These are phyloP conservation scores for Teleogryllus occipitalis DNA, from an alignment of 1,140 invertebrate genomes.

Conservation along the genomic window DNA sequence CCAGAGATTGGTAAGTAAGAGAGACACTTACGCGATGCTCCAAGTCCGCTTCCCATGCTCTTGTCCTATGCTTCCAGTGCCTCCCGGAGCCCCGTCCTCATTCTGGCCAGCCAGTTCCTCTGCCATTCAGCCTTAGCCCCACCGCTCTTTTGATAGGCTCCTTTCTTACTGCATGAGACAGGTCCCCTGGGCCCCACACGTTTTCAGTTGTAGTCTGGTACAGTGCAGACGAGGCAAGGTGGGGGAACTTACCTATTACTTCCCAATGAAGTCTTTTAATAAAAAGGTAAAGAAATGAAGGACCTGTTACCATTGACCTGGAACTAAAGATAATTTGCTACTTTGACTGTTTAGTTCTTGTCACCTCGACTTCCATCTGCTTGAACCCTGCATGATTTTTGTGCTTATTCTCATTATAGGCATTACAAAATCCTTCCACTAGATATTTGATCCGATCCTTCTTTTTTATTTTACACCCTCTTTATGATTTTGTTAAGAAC, in stretches of 20 bases:
- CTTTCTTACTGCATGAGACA: neutral
- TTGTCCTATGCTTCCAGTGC: neutral
- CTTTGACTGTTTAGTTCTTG: constrained; percentile 4
- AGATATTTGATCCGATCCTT: neutral
- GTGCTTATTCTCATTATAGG: constrained; percentile 4
- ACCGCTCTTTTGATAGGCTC: neutral
- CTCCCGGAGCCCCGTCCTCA: neutral
- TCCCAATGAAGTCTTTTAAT: neutral
- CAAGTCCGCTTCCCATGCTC: neutral
- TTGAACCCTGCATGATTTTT: neutral
- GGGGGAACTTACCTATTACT: neutral
- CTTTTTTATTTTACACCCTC: constrained; percentile 13
- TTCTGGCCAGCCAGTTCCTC: neutral
- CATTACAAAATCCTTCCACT: constrained; percentile 5
- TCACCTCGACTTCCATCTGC: neutral
- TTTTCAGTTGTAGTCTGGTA: neutral
- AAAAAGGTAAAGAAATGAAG: neutral
- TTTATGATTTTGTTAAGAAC: constrained; percentile 23
- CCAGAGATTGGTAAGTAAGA: constrained; percentile 27
- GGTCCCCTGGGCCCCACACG: neutral
- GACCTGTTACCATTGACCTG: constrained; percentile 3
- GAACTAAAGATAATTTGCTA: neutral
- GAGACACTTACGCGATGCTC: constrained; percentile 11
- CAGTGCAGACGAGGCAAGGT: neutral
- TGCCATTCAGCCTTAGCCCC: neutral